phyloP scores from a whole-genome alignment of 2,797 vertebrate genomes.

The Apogon hyalosoma region DNA sequence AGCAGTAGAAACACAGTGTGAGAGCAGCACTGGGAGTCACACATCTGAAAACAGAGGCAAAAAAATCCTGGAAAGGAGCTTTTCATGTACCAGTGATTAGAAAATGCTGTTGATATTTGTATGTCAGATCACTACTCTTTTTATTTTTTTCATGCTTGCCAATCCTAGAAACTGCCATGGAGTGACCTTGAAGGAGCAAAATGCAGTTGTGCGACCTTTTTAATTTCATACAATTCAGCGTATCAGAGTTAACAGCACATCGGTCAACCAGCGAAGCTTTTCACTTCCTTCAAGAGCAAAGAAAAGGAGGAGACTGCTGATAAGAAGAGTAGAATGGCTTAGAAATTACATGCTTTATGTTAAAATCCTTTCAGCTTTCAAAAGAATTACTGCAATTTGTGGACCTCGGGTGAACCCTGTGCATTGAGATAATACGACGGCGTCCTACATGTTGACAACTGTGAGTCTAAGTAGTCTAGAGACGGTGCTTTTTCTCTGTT shows the following conservation, averaged over 20 bases:
- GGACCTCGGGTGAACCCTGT: slow-evolving; percentile 54
- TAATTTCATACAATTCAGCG: slow-evolving; percentile 50
- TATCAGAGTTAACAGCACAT: slow-evolving; percentile 55
- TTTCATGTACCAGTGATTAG: too few species aligned
- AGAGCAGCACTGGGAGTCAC: background rate
- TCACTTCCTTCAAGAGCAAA: slow-evolving; percentile 38
- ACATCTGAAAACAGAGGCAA: background rate
- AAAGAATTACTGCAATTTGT: slow-evolving; percentile 36
- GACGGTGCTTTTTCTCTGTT: slow-evolving; percentile 1
- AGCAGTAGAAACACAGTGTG: background rate
- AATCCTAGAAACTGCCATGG: background rate
- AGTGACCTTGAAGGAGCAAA: slow-evolving; percentile 42
- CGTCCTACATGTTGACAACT: slow-evolving; percentile 37
- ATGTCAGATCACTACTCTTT: too few species aligned
- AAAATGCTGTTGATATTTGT: too few species aligned
- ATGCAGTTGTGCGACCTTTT: slow-evolving; percentile 17
- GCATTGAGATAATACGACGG: slow-evolving; percentile 28
- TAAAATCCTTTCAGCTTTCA: slow-evolving; percentile 50
- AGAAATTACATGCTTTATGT: slow-evolving; percentile 68
- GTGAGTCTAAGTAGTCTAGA: slow-evolving; percentile 7
- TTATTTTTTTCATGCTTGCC: background rate
- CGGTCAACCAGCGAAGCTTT: slow-evolving; percentile 55
- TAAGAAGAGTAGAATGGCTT: slow-evolving; percentile 61
- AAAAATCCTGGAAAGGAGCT: background rate
- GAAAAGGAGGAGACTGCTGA: slow-evolving; percentile 63